Evolutionary conservation across 1,140 invertebrate genomes (phyloP), one percentile per base, ranked within the genome.

Genomic region (Saxidomus purpurata): DNA sequence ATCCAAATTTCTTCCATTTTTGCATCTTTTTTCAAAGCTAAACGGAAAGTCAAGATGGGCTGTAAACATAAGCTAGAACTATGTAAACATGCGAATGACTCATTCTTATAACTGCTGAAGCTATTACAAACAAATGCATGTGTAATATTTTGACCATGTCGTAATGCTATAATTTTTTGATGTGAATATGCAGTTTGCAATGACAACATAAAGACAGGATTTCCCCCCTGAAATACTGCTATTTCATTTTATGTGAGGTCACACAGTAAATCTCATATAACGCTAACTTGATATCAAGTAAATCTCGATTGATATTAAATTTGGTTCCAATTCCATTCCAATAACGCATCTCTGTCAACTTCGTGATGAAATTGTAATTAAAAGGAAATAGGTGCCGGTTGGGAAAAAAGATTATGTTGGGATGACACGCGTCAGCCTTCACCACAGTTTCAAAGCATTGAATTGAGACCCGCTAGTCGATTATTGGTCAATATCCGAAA

Each of bases 321-420:
- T 80, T 67, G 43, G 25, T 69, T 84, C 63, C 61, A 69, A 84
- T 84, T 84, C 59, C 63, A 69, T 43, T 69, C 63, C 79, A 71
- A 71, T 74, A 28, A 6, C 47, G n/a, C 25, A 9, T 36, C 28
- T 43, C 67, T 71, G 67, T 61, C 77, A 81, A 59, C 67, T 43
- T 89, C 25, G 59, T n/a, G 55, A 28, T 69, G 49, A 87, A 49
- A 47, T 81, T 71, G 38, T 74, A 89, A 69, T 71, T 89, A 74
- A 76, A 63, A 89, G 69, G 67, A 84, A 84, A 84, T 84, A 63
- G 63, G 59, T 61, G 47, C 59, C 38, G 52, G 36, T 55, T 82
- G 61, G 28, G 40, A 61, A 61, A 89, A 19, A 67, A 61, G 36
- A 69, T 74, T 71, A 61, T n/a, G 13, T 38, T 38, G 13, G 22